Evolutionary conservation across 2,113 vertebrate genomes (phyloP), one percentile per base, ranked within the genome.

Genomic region (Pachypanchax playfairii): DNA sequence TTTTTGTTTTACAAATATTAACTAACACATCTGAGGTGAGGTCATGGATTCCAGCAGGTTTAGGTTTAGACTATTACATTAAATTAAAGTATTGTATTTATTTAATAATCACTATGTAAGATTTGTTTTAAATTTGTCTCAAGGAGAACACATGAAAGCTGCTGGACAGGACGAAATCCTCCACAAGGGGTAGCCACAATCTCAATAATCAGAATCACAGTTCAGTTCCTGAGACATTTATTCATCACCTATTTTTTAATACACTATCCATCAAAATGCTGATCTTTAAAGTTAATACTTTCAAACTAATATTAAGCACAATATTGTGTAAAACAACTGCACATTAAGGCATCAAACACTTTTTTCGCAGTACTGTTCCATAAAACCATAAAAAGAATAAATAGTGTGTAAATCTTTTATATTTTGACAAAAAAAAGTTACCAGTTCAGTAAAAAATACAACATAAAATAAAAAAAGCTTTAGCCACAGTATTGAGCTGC

Each of bases 171-270:
- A 78, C 43, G 25, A 73, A 26, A 68, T 86, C 73, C 54, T 84
- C 86, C 88, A 88, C 85, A 79, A 89, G 88, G 77, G 83, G 83
- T 82, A 80, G 81, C 86, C 77, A 85, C 70, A 85, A 64, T 82
- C 84, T 81, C 73, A 87, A 63, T 64, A 49, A 79, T 77, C 59
- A 70, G 35, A 60, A 50, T 53, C 42, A 73, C 44, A 43, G 18
- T 77, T 77, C 15, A 76, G 65, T 87, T 89, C 85, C 87, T 87
- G 83, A 88, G 81, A 77, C 79, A 81, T 90, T 88, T 88, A 89
- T 87, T 89, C 65, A 39, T 77, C 70, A 69, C 26, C 75, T 3
- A 12, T 2, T 75, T 70, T 79, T 73, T 64, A 38, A 70, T 31
- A 73, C 53, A 22, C 38, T 47, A 35, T 73, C 50, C 54, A 80